Conservation (phyloP, 2,797 vertebrate genomes). For the Leptatherina wallacei region DNA sequence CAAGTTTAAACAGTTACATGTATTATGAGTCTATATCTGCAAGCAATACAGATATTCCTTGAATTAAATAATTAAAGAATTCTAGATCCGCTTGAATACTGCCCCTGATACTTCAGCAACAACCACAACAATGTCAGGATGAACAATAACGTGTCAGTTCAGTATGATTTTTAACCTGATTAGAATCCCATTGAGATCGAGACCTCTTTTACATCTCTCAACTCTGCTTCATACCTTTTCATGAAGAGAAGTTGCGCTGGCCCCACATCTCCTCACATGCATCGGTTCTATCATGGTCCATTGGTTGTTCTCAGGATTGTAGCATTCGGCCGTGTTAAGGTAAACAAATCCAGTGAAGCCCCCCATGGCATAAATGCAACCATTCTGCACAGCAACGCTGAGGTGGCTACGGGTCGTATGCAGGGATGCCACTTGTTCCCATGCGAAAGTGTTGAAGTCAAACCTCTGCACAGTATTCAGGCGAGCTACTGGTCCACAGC, state of each 20-base stretch:
- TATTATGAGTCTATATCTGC: neutral
- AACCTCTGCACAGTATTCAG: constrained; percentile 84
- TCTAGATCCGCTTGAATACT: no score
- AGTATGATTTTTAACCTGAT: no score
- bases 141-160: no score
- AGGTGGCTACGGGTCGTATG: constrained; percentile 82
- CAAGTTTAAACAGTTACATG: neutral
- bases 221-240: constrained; percentile 70
- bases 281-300: constrained; percentile 84
- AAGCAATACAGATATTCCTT: neutral
- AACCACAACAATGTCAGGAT: no score
- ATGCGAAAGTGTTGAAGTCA: constrained; percentile 74
- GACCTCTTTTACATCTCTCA: no score
- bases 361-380: constrained; percentile 87
- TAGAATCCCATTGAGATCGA: no score
- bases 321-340: constrained; percentile 83
- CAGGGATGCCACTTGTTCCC: constrained; percentile 87
- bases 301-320: constrained; percentile 82
- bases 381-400: constrained; percentile 79
- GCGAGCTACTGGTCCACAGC: constrained; percentile 76
- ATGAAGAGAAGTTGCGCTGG: constrained; percentile 78
- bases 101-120: no score
- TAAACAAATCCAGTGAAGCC: constrained; percentile 80
- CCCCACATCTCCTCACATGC: constrained; percentile 80
- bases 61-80: no score